Conservation (phyloP, 2,888 invertebrate genomes). For the Caenorhabditis angaria region DNA sequence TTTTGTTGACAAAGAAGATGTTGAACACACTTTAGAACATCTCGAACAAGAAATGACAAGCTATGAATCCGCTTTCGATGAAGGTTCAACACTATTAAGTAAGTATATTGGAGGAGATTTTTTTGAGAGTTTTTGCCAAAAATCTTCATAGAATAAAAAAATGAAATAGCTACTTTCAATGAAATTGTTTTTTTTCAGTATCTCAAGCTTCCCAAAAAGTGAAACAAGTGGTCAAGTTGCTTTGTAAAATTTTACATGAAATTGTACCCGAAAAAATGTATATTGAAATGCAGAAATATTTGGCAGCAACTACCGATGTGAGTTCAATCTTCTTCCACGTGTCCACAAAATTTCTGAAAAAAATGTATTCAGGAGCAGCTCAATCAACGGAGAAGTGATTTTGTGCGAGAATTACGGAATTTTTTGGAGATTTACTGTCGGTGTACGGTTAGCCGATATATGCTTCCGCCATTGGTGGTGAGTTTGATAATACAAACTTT, state of each 20-base stretch:
- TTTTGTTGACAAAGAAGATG: slow-evolving; percentile 53
- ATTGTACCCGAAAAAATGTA: slow-evolving; percentile 53
- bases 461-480: slow-evolving; percentile 32
- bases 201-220: slow-evolving; percentile 38
- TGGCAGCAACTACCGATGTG: slow-evolving; percentile 38
- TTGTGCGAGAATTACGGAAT: slow-evolving; percentile 45
- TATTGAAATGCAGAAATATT: slow-evolving; percentile 46
- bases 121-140: too few species aligned
- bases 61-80: slow-evolving; percentile 46
- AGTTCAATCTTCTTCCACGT: too few species aligned
- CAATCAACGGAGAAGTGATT: slow-evolving; percentile 25
- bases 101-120: slow-evolving; percentile 2
- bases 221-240: slow-evolving; percentile 69
- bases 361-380: slow-evolving; percentile 28
- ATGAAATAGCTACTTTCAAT: too few species aligned
- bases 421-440: slow-evolving; percentile 50
- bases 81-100: slow-evolving; percentile 39
- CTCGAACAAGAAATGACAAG: slow-evolving; percentile 41
- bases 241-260: slow-evolving; percentile 73
- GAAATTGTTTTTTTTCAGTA: too few species aligned
- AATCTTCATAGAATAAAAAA: too few species aligned
- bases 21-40: slow-evolving; percentile 39
- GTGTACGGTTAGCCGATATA: slow-evolving; percentile 45
- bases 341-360: background rate
- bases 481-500: background rate